A percentile compares a stretch with the other conserved stretches of the same genome.
These are phyloP conservation scores for Pristionchus entomophagus DNA, from an alignment of 2,888 invertebrate genomes.

Conservation along the genomic window DNA sequence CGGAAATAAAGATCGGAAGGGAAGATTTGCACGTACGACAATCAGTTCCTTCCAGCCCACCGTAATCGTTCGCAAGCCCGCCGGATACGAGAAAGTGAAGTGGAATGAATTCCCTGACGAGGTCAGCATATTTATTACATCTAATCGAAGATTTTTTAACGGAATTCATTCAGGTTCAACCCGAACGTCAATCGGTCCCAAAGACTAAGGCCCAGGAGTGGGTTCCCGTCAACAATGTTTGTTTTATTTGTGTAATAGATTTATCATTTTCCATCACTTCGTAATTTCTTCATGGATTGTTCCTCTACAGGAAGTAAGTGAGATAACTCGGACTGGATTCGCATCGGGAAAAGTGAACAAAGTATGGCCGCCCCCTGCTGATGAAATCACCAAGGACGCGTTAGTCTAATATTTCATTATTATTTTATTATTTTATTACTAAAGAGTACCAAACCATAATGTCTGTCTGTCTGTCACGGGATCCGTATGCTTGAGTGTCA, in stretches of 20 bases:
- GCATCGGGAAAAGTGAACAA: constrained; percentile 43
- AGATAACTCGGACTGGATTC: constrained; percentile 36
- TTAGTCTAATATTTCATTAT: constrained; percentile 29
- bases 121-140: not conserved
- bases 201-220: constrained; percentile 72
- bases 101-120: constrained; percentile 75
- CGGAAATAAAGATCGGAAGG: not conserved
- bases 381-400: constrained; percentile 64
- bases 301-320: constrained; percentile 11
- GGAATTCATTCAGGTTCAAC: constrained; percentile 29
- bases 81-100: constrained; percentile 63
- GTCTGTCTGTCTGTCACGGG: too few relatives aligned
- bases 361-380: constrained; percentile 73
- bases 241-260: not conserved
- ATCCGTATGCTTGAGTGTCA: too few relatives aligned
- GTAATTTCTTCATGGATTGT: not conserved
- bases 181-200: constrained; percentile 64
- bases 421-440: too few relatives aligned
- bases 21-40: not conserved
- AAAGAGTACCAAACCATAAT: too few relatives aligned
- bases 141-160: constrained; percentile 4
- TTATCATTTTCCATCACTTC: not conserved
- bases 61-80: constrained; percentile 70
- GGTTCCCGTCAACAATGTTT: constrained; percentile 65
- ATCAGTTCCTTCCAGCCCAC: constrained; percentile 59